phyloP scores from a whole-genome alignment of 2,113 vertebrate genomes.

The Cairina moschata region DNA sequence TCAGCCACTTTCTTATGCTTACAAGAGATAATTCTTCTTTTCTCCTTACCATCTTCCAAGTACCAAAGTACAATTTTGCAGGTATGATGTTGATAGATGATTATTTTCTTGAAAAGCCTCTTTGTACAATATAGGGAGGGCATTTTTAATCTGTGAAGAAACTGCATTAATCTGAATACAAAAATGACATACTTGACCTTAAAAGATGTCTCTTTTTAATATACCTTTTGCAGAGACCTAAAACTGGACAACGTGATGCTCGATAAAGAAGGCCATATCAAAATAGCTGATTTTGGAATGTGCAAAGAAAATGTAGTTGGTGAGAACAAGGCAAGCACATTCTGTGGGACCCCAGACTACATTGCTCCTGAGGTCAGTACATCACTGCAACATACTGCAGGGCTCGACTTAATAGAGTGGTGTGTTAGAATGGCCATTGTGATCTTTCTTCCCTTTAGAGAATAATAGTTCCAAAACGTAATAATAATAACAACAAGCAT shows the following conservation, averaged over 20 bases:
- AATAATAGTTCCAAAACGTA: not conserved
- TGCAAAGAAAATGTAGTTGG: slow-evolving; percentile 94
- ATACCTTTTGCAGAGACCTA: slow-evolving; percentile 83
- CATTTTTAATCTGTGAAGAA: not conserved
- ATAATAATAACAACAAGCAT: not conserved
- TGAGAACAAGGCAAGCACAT: slow-evolving; percentile 92
- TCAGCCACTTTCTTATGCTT: not conserved
- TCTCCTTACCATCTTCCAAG: not conserved
- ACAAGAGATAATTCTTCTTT: not conserved
- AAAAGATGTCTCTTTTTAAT: not conserved
- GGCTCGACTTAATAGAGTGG: fast-evolving
- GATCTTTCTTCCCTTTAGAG: not conserved
- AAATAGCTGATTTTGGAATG: slow-evolving; percentile 99
- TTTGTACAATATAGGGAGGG: not conserved
- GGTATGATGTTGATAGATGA: not conserved
- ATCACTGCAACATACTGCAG: not conserved
- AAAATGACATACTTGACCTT: not conserved
- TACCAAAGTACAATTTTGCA: not conserved
- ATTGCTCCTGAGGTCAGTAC: slow-evolving; percentile 87
- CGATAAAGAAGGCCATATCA: slow-evolving; percentile 92
- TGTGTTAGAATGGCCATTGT: not conserved
- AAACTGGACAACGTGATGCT: slow-evolving; percentile 99
- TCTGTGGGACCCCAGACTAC: slow-evolving; percentile 98
- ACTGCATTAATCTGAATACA: not conserved
- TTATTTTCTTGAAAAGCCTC: not conserved